These are phyloP conservation scores for Entelurus aequoreus DNA, from an alignment of 2,113 vertebrate genomes.

Conservation along the genomic window DNA sequence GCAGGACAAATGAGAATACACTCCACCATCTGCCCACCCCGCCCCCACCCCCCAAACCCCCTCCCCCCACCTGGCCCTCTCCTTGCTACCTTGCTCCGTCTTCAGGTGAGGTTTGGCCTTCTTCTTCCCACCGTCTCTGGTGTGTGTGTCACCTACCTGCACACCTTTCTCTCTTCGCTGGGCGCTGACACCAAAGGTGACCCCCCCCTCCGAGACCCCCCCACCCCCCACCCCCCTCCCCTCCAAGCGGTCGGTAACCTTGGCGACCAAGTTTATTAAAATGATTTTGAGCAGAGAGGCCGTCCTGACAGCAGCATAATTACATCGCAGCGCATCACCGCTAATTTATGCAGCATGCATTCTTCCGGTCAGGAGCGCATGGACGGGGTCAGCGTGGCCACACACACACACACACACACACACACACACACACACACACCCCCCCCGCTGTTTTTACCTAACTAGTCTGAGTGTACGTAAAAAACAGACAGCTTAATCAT, in stretches of 20 bases:
- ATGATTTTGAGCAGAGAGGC: constrained; percentile 98
- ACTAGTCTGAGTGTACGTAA: constrained; percentile 1
- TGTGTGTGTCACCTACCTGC: constrained; percentile 10
- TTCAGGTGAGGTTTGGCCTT: constrained; percentile 33
- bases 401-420: constrained; percentile 41
- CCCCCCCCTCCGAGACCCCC: constrained; percentile 69
- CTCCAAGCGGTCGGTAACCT: constrained; percentile 83
- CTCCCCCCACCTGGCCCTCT: constrained; percentile 50
- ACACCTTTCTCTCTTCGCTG: constrained; percentile 57
- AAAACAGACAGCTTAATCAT: not conserved
- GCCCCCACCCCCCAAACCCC: not conserved
- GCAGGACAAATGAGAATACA: constrained; percentile 73
- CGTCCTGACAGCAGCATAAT: constrained; percentile 99
- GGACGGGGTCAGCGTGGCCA: constrained; percentile 66
- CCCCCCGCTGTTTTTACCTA: constrained; percentile 27
- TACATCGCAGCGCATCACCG: constrained; percentile 98
- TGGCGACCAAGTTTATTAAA: constrained; percentile 99
- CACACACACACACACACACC: constrained; percentile 40
- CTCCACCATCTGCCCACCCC: constrained; percentile 66
- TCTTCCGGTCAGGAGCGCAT: constrained; percentile 88
- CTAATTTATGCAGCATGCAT: constrained; percentile 96
- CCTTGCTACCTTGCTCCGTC: constrained; percentile 48
- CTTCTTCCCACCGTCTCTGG: constrained; percentile 13
- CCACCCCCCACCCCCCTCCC: not conserved
- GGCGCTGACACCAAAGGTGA: constrained; percentile 95